Percentiles rank a stretch among this genome's conserved stretches.
These are phyloP conservation scores for Cyprinodon variegatus DNA, from an alignment of 2,113 vertebrate species.

Conservation along the genomic window DNA sequence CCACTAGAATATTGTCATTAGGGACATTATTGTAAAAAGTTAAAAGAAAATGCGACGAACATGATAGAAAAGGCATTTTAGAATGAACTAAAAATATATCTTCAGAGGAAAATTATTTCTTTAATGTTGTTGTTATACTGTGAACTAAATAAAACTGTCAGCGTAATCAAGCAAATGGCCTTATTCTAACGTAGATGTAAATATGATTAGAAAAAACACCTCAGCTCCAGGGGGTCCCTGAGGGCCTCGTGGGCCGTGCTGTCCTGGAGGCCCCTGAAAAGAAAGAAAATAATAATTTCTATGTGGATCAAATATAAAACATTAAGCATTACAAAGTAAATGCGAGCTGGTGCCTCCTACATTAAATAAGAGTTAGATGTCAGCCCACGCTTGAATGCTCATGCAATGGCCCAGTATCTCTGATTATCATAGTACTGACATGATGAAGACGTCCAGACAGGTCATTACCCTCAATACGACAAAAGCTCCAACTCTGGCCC, in stretches of 20 bases:
- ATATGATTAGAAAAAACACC: slow-evolving; percentile 68
- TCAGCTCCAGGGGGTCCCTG: slow-evolving; percentile 85
- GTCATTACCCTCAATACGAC: slow-evolving; percentile 69
- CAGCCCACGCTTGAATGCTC: slow-evolving; percentile 37
- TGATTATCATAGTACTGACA: slow-evolving; percentile 65
- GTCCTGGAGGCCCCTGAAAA: slow-evolving; percentile 88
- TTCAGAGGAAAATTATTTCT: not conserved
- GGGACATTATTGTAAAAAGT: not conserved
- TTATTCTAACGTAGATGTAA: slow-evolving; percentile 1
- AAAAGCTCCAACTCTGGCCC: slow-evolving; percentile 43
- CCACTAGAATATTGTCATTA: not conserved
- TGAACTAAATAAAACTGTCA: not conserved
- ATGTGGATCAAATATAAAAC: slow-evolving; percentile 8
- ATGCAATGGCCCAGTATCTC: slow-evolving; percentile 37
- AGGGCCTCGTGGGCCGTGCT: slow-evolving; percentile 85
- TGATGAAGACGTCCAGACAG: slow-evolving; percentile 72
- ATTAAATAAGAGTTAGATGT: slow-evolving; percentile 37
- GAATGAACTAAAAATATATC: not conserved
- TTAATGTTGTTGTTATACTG: not conserved
- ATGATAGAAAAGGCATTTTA: not conserved
- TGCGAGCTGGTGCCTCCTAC: slow-evolving; percentile 18
- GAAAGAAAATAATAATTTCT: slow-evolving; percentile 33
- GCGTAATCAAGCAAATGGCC: not conserved
- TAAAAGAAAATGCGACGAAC: not conserved
- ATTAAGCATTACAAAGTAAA: slow-evolving; percentile 25